Conservation (phyloP, 2,113 vertebrate genomes). For the Ahaetulla prasina region DNA sequence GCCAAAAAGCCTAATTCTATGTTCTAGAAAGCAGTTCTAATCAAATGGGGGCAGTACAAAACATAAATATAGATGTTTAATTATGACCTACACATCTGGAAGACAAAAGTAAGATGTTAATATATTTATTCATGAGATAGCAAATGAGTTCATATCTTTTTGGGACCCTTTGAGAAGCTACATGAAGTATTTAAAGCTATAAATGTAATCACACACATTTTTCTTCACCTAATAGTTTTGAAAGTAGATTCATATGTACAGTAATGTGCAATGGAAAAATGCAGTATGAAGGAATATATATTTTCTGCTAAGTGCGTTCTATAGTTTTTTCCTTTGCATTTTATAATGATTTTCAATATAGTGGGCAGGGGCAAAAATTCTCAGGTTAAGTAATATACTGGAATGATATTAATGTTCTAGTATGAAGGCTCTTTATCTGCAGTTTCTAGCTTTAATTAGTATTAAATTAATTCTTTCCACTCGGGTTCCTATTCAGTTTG, state of each 20-base stretch:
- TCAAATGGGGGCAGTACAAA: neutral
- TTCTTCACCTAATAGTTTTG: neutral
- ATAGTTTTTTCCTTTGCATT: neutral
- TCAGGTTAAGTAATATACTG: neutral
- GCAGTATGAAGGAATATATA: neutral
- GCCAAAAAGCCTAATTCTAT: neutral
- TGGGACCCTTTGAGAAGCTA: neutral
- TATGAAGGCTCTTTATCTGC: neutral
- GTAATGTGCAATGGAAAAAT: neutral
- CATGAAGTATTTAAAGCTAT: neutral
- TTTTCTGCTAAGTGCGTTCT: neutral
- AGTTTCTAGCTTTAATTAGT: neutral
- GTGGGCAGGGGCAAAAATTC: neutral
- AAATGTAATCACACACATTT: neutral
- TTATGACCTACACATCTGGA: neutral
- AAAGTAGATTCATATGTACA: neutral
- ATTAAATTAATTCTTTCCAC: neutral
- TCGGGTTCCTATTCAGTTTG: neutral
- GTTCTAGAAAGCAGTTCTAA: neutral
- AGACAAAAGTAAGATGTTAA: slow-evolving; percentile 10
- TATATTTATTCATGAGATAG: neutral
- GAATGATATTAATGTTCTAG: neutral
- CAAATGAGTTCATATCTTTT: neutral
- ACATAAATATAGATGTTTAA: accelerated
- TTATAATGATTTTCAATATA: neutral